Evolutionary conservation across 2,888 invertebrate species (phyloP), one percentile per base, ranked within the genome.

Genomic region (Masnerella sp.): DNA sequence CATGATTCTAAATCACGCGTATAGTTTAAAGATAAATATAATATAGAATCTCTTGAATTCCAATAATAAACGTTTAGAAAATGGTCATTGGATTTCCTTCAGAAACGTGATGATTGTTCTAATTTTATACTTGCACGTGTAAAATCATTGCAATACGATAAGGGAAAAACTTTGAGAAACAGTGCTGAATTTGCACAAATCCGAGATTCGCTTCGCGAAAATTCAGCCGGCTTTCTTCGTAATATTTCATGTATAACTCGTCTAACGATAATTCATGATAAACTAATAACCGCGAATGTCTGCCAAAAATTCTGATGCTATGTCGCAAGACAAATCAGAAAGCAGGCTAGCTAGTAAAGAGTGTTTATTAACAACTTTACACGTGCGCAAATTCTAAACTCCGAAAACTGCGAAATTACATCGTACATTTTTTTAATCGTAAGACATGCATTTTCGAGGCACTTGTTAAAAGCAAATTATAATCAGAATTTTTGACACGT

Each of bases 401-500:
- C n/a, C n/a, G n/a, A n/a, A n/a, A n/a, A n/a, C n/a, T n/a, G n/a
- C 8, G 5, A 52, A 25, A 15, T 25, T 54, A 3, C 20, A 40
- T 28, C 28, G n/a, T 11, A 9, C 3, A 17, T 28, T 28, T 5
- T 9, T 40, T 11, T 15, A 42, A 43, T 43, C 18, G 20, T 56
- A 28, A 12, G 22, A 47, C 36, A 38, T 38, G 36, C 28, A 9
- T 32, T 47, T 25, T 47, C 18, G 49, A 62, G 61, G 49, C 61
- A 62, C 62, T 62, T 62, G 40, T 42, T 62, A 17, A 42, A 62
- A 11, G 43, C 34, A 62, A 62, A 52, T 52, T 40, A 34, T 47
- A 36, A 61, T 69, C 61, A 61, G 61, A 61, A 62, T 70, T 70
- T 70, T 70, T 54, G 69, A 70, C 62, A 54, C 34, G 22, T 45